phyloP scores from a whole-genome alignment of 2,797 vertebrate genomes.

The Sparidentex hasta region DNA sequence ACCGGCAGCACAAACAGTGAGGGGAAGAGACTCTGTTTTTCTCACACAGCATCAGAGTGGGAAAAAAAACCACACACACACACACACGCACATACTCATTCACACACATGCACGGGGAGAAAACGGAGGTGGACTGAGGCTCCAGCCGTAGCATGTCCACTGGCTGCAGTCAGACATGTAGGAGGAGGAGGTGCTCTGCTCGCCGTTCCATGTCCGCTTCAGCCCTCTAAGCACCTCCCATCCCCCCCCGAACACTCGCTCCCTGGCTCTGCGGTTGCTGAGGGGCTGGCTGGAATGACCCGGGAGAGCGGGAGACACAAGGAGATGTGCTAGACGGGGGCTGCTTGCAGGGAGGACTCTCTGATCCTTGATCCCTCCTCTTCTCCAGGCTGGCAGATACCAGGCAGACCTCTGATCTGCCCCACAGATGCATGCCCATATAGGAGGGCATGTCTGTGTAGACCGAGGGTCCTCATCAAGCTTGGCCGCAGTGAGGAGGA shows the following conservation, averaged over 20 bases:
- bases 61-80: slow-evolving; percentile 10
- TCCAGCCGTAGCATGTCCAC: slow-evolving; percentile 74
- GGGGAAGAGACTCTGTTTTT: slow-evolving; percentile 54
- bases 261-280: slow-evolving; percentile 78
- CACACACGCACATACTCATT: slow-evolving; percentile 20
- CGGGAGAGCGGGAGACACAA: slow-evolving; percentile 73
- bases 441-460: slow-evolving; percentile 82
- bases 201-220: slow-evolving; percentile 66
- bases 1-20: slow-evolving; percentile 63
- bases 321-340: slow-evolving; percentile 74
- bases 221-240: slow-evolving; percentile 81
- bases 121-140: slow-evolving; percentile 56
- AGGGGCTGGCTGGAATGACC: slow-evolving; percentile 83
- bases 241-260: slow-evolving; percentile 56
- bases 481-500: slow-evolving; percentile 69
- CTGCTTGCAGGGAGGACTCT: slow-evolving; percentile 73
- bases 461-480: slow-evolving; percentile 75
- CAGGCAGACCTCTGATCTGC: slow-evolving; percentile 70
- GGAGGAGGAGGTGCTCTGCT: slow-evolving; percentile 77
- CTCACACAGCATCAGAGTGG: slow-evolving; percentile 52
- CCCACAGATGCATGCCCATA: slow-evolving; percentile 77
- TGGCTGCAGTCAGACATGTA: slow-evolving; percentile 78
- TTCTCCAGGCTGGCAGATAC: slow-evolving; percentile 60
- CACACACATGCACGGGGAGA: slow-evolving; percentile 46
- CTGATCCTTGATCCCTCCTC: slow-evolving; percentile 74